These are phyloP conservation scores for Morone saxatilis DNA, from an alignment of 2,113 vertebrate species.

Conservation along the genomic window DNA sequence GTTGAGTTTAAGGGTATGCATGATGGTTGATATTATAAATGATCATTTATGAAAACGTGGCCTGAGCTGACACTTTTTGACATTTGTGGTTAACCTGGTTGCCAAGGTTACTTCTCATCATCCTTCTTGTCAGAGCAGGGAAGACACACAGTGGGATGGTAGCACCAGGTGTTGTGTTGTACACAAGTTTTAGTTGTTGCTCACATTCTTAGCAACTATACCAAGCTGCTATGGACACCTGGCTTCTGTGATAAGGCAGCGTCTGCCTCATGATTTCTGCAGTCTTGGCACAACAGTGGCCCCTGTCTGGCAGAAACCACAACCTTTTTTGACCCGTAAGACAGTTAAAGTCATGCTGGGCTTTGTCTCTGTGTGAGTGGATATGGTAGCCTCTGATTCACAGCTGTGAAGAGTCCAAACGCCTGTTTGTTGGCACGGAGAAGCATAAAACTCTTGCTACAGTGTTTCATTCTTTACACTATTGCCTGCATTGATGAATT, in stretches of 20 bases:
- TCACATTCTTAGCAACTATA: slow-evolving; percentile 59
- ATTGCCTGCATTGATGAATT: slow-evolving; percentile 27
- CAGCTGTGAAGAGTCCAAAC: slow-evolving; percentile 45
- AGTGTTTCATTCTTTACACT: not conserved
- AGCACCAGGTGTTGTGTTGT: slow-evolving; percentile 74
- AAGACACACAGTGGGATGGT: slow-evolving; percentile 41
- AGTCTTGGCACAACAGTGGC: slow-evolving; percentile 64
- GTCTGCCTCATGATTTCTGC: slow-evolving; percentile 56
- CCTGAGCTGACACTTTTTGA: slow-evolving; percentile 8
- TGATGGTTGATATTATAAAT: not conserved
- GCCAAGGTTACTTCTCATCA: slow-evolving; percentile 63
- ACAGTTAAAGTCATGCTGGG: slow-evolving; percentile 63
- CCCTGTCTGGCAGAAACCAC: slow-evolving; percentile 41
- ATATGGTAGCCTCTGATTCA: slow-evolving; percentile 58
- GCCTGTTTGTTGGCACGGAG: slow-evolving; percentile 17
- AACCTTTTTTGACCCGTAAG: slow-evolving; percentile 73
- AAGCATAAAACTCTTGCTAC: not conserved
- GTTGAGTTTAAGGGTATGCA: not conserved
- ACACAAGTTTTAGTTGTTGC: slow-evolving; percentile 72
- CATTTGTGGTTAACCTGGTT: slow-evolving; percentile 34
- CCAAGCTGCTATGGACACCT: slow-evolving; percentile 75
- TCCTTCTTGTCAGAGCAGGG: slow-evolving; percentile 62
- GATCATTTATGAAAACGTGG: not conserved
- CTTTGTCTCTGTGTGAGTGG: slow-evolving; percentile 53
- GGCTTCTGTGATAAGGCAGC: slow-evolving; percentile 67